A percentile compares a stretch with the other conserved stretches of the same genome.
Conservation (phyloP, 2,113 vertebrate genomes). For the Sciurus niger region DNA sequence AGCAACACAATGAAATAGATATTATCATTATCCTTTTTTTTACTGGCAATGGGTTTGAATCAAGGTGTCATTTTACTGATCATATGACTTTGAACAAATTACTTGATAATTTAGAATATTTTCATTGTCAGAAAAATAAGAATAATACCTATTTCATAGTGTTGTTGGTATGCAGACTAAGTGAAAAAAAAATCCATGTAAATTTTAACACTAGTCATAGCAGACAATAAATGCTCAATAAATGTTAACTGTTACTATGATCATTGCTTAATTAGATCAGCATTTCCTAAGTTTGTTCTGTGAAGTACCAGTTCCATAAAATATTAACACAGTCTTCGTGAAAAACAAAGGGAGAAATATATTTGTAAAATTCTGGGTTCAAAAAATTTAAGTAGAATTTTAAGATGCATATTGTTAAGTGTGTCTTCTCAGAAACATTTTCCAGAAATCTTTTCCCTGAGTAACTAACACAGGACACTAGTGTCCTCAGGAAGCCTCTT, state of each 20-base stretch:
- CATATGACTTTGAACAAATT: neutral
- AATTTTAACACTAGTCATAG: neutral
- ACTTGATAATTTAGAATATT: neutral
- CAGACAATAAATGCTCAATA: neutral
- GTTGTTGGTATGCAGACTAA: neutral
- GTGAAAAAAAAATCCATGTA: neutral
- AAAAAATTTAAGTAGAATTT: neutral
- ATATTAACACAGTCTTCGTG: neutral
- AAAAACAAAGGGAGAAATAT: neutral
- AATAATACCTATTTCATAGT: neutral
- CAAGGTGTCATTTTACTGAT: neutral
- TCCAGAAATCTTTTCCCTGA: neutral
- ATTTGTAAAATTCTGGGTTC: slow-evolving; percentile 6
- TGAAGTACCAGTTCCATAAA: neutral
- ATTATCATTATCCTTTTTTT: no score
- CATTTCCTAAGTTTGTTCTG: neutral
- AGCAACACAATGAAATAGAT: no score
- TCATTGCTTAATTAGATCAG: neutral
- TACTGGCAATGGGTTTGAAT: slow-evolving; percentile 1
- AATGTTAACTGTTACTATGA: neutral
- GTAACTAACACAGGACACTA: neutral
- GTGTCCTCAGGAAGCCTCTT: neutral
- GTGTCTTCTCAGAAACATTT: neutral
- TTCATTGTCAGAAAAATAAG: slow-evolving; percentile 13
- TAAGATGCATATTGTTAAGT: neutral